Base-by-base conservation (phyloP, 2,113 vertebrate genomes). In the Pterocles orientalis region DNA sequence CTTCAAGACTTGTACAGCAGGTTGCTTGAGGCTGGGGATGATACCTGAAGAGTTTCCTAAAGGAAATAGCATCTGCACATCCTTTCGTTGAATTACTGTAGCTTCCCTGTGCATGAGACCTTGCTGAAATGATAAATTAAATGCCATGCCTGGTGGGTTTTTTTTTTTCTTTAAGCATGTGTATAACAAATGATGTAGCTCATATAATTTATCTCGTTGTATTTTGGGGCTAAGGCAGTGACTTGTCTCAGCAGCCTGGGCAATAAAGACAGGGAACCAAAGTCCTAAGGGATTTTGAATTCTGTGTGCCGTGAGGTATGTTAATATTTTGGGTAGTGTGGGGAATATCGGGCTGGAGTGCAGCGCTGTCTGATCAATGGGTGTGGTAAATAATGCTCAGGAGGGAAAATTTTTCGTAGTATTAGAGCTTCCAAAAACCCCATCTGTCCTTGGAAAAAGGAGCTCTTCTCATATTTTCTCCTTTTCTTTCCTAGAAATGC, bases 121-220 rank as follows among this genome's bases (percentile, higher is more conserved):
- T 72, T 13, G 19, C 14, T 47, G 69, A 70, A 51, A 28, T 14
- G 43, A 28, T 11, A 13, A 53, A 12, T 33, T 33, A 18, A 43
- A 23, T 2, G 26, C 1, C 3, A 18, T 20, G 21, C 21, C 12
- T n/a, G 29, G 29, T 4, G 7, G 61, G 61, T 62, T 18, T 14
- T 77, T 4, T 7, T 71, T 90, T 71, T 62, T 15, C 17, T 77
- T 57, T 41, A 19, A 26, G 18, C 4, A 4, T 2, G 4, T 12
- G 2, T 28, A 3, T 18, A 54, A 39, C 1, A 4, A 33, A 24
- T 13, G 4, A 4, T 9, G 14, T 16, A 36, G 13, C 4, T n/a
- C 15, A 13, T 5, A 4, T 6, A 11, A 36, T 24, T 57, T 18
- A 5, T 53, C 8, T 13, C 21, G 3, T 25, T 41, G 28, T 36